Percentiles rank a stretch among this genome's conserved stretches.
Evolutionary conservation across 2,888 invertebrate genomes (phyloP).

Genomic region (Zonitis immaculata): DNA sequence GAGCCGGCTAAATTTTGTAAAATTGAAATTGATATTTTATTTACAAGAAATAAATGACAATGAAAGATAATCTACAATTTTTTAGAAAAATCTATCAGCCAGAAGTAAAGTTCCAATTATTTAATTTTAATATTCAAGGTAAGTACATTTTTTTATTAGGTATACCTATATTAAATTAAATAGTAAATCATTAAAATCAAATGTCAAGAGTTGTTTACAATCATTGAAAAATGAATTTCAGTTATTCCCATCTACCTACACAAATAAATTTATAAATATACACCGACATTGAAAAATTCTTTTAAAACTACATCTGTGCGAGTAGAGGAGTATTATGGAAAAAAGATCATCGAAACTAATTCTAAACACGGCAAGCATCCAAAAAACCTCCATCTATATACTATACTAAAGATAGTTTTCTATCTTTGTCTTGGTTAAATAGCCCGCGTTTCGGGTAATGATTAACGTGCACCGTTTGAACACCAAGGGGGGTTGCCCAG

Average conservation of each 20-base stretch:
- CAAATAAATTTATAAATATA: neutral
- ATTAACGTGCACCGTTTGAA: constrained; percentile 25
- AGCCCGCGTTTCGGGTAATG: constrained; percentile 25
- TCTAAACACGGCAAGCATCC: constrained; percentile 13
- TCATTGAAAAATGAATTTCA: neutral
- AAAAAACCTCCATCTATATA: too few species aligned
- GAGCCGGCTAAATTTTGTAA: neutral
- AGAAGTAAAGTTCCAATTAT: too few species aligned
- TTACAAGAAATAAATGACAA: too few species aligned
- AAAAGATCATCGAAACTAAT: constrained; percentile 6
- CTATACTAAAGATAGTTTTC: too few species aligned
- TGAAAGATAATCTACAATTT: too few species aligned
- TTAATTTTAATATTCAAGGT: too few species aligned
- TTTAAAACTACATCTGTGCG: too few species aligned
- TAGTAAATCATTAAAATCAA: neutral
- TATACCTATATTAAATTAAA: too few species aligned
- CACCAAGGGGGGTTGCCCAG: constrained; percentile 23
- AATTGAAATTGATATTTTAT: too few species aligned
- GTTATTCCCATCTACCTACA: neutral
- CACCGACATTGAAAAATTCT: constrained; percentile 5
- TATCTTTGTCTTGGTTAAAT: constrained; percentile 8
- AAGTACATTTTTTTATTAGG: too few species aligned
- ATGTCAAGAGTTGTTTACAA: neutral
- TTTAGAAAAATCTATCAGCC: too few species aligned
- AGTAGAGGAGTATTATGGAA: too few species aligned